A percentile compares a stretch with the other conserved stretches of the same genome.
phyloP scores from a whole-genome alignment of 1,140 invertebrate genomes.

The Notospermus geniculatus region DNA sequence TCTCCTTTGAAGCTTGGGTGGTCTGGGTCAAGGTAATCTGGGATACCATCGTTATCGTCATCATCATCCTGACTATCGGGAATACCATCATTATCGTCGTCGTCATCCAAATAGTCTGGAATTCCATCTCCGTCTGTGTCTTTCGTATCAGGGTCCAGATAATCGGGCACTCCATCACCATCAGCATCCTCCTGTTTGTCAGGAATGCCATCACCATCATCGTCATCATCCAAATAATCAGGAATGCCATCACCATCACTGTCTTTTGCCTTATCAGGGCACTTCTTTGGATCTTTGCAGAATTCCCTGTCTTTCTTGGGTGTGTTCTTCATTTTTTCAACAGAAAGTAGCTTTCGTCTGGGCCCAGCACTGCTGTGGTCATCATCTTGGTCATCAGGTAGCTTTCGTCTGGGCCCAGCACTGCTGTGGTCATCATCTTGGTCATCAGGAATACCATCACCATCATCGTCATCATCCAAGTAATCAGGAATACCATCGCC shows the following conservation, averaged over 20 bases:
- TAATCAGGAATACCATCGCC: conserved; percentile 22
- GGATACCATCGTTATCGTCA: conserved; percentile 38
- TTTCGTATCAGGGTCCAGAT: conserved; percentile 24
- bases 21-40: conserved; percentile 32
- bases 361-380: conserved; percentile 32
- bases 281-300: conserved; percentile 12
- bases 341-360: conserved; percentile 35
- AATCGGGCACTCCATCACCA: conserved; percentile 38
- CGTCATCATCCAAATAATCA: conserved; percentile 27
- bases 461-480: conserved; percentile 17
- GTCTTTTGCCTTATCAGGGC: conserved; percentile 27
- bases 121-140: conserved; percentile 38
- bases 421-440: conserved; percentile 14
- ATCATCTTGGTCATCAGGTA: conserved; percentile 39
- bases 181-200: conserved; percentile 29
- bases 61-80: conserved; percentile 28
- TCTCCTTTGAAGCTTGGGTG: conserved; percentile 1
- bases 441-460: conserved; percentile 13
- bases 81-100: conserved; percentile 24
- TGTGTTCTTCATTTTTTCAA: conserved; percentile 32
- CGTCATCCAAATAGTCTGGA: conserved; percentile 33
- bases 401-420: conserved; percentile 32
- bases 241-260: conserved; percentile 27
- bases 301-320: conserved; percentile 11
- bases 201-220: conserved; percentile 38